These are phyloP conservation scores for Trisateles emortualis DNA, from an alignment of 2,888 invertebrate species.

Conservation along the genomic window DNA sequence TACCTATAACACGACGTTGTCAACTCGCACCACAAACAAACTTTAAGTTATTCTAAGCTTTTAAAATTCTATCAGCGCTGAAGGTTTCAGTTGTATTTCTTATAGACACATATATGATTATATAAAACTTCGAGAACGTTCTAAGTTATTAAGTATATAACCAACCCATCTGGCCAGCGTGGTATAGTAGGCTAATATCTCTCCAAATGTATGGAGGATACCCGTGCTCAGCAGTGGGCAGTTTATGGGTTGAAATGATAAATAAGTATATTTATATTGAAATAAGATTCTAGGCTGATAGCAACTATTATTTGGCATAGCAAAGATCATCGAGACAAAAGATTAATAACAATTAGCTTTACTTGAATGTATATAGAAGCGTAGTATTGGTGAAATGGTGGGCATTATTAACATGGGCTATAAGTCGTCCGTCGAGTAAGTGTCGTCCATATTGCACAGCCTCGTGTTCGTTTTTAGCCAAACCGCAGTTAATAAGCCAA, in stretches of 20 bases:
- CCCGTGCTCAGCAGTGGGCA: no score
- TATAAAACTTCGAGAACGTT: no score
- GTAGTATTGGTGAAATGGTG: slow-evolving; percentile 95
- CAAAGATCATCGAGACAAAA: neutral
- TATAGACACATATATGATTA: no score
- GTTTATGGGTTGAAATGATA: neutral
- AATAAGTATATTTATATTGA: no score
- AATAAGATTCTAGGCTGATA: slow-evolving; percentile 11
- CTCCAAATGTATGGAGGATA: no score
- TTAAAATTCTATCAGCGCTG: neutral
- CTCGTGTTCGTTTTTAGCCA: slow-evolving; percentile 92
- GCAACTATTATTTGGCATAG: slow-evolving; percentile 12
- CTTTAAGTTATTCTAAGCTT: neutral
- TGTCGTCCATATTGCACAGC: slow-evolving; percentile 94
- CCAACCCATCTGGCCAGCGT: no score
- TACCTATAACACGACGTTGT: neutral
- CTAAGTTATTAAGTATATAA: no score
- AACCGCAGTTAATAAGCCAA: slow-evolving; percentile 94
- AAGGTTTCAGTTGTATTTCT: neutral
- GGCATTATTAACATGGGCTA: slow-evolving; percentile 93
- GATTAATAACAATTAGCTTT: slow-evolving; percentile 24
- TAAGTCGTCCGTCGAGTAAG: slow-evolving; percentile 93
- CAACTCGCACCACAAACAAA: neutral
- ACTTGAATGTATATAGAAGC: slow-evolving; percentile 92
- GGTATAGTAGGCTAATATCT: no score